phyloP scores from a whole-genome alignment of 2,797 vertebrate species.

The Myiotriccus ornatus region DNA sequence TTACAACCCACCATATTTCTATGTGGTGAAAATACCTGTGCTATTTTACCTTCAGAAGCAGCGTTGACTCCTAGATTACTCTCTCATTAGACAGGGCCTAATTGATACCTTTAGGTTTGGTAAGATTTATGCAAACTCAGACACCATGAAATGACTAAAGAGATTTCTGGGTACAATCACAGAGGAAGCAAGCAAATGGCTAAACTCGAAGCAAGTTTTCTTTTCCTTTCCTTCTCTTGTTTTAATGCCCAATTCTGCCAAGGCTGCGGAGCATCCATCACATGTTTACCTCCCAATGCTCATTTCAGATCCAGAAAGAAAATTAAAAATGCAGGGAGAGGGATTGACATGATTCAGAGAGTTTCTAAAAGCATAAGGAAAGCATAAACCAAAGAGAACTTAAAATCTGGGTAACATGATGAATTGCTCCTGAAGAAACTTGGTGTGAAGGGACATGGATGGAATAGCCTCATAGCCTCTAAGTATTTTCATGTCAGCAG shows the following conservation, averaged over 20 bases:
- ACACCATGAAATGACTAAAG: not conserved
- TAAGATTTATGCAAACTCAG: not conserved
- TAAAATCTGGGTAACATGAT: not conserved
- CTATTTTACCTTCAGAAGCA: not conserved
- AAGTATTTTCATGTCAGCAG: not conserved
- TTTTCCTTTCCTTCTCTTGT: not conserved
- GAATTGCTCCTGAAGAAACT: not conserved
- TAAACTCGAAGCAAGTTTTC: not conserved
- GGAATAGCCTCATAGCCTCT: not conserved
- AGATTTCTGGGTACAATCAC: not conserved
- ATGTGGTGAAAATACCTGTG: not conserved
- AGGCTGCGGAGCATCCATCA: not conserved
- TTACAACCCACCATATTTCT: not conserved
- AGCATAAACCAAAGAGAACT: not conserved
- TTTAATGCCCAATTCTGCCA: not conserved
- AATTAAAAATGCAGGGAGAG: not conserved
- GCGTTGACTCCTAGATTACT: not conserved
- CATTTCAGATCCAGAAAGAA: not conserved
- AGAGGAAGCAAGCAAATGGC: not conserved
- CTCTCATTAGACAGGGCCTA: not conserved
- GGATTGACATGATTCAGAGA: not conserved
- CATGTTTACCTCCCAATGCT: not conserved
- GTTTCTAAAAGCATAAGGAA: not conserved
- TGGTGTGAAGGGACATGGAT: rapidly evolving
- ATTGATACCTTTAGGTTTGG: not conserved